Evolutionary conservation across 37 sponge, comb jelly and placozoan genomes (phyloP), one percentile per base, ranked within the genome.

Genomic region (Mnemiopsis leidyi): DNA sequence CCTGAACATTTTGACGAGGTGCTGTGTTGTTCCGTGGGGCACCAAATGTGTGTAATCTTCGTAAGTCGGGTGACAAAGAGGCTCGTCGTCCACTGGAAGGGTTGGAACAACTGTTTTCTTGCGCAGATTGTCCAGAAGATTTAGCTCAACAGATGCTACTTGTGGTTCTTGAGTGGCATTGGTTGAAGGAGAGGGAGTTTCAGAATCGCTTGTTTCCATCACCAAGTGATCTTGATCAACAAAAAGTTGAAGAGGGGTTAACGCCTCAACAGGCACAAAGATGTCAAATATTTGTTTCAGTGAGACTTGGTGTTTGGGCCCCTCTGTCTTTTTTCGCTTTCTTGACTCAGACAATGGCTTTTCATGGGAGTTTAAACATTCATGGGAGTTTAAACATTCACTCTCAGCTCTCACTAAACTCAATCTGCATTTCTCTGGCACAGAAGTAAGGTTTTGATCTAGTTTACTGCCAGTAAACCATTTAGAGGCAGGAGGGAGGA

Each of bases 21-120:
- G 61, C 61, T 85, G 90, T 25, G 61, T 40, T 3, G 36, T 37
- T 39, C 36, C 36, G 21, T 32, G 13, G n/a, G 29, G 20, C 24
- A 38, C 29, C 90, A 85, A 23, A 85, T 85, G 61, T 21, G 24
- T 26, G 61, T 85, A 85, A 29, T 85, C 90, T 39, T 85, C 90
- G 24, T 85, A 37, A 39, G 90, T 85, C 29, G 33, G 36, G 29
- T 29, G 29, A 36, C 7, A 13, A 7, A 36, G 21, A 32, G 82
- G 82, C 3, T 16, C 82, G 21, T 69, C 73, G 21, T 79, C 37
- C 3, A 35, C 82, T 29, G 82, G 36, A 32, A 35, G 7, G 1
- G 82, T 2, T 32, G 82, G 82, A 32, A 9, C 36, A 9, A 36
- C 37, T 13, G 36, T 1, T 16, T 32, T 79, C 37, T 32, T 28